Evolutionary conservation across 2,888 invertebrate species (phyloP).

Genomic region (Diadegma fenestrale): DNA sequence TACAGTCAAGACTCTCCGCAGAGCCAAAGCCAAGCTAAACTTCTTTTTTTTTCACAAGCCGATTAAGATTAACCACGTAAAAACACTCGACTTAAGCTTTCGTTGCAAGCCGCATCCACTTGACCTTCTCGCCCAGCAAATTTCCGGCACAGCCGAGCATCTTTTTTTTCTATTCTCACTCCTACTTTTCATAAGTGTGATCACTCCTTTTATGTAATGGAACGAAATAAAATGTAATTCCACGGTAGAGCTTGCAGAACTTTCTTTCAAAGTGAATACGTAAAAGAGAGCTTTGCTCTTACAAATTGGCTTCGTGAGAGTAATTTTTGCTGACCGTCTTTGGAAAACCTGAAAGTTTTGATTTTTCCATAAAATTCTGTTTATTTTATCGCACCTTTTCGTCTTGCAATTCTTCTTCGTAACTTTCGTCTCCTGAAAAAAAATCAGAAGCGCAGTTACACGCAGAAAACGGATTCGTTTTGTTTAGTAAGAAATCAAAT

Average conservation of each 20-base stretch:
- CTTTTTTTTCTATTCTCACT: slow-evolving; percentile 30
- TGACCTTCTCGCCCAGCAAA: slow-evolving; percentile 74
- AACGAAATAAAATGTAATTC: not conserved
- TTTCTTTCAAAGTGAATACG: not conserved
- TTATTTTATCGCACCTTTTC: too few relatives aligned
- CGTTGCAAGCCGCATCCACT: slow-evolving; percentile 74
- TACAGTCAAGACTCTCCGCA: slow-evolving; percentile 35
- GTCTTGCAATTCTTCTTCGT: too few relatives aligned
- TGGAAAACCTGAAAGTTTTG: too few relatives aligned
- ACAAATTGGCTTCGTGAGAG: not conserved
- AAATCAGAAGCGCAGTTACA: too few relatives aligned
- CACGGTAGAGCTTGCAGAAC: not conserved
- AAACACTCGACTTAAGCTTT: slow-evolving; percentile 75
- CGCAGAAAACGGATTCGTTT: too few relatives aligned
- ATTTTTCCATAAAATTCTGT: too few relatives aligned
- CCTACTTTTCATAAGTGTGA: not conserved
- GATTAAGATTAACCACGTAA: slow-evolving; percentile 83
- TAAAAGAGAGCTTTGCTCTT: not conserved
- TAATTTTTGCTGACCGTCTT: too few relatives aligned
- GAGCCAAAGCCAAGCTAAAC: slow-evolving; percentile 35
- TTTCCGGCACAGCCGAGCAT: slow-evolving; percentile 59
- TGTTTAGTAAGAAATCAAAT: too few relatives aligned
- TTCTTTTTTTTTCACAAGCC: slow-evolving; percentile 52
- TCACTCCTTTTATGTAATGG: slow-evolving; percentile 14
- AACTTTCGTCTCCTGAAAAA: too few relatives aligned